phyloP scores from a whole-genome alignment of 2,888 invertebrate species.

The Drosophila cognata region DNA sequence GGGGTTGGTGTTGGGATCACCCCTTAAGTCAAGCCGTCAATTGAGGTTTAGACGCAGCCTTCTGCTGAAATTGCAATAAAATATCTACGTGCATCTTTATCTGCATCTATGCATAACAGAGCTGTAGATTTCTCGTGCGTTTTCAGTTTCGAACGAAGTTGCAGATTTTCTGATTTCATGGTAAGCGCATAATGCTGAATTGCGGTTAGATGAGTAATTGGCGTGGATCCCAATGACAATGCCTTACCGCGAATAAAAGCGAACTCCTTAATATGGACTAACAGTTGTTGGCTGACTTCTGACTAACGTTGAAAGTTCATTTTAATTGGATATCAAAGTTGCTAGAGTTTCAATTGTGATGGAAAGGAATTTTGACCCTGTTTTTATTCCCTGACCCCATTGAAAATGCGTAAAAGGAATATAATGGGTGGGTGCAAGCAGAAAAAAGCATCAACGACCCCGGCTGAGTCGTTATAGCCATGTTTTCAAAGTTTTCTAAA shows the following conservation, averaged over 20 bases:
- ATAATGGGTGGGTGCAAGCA: background rate
- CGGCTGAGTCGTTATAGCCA: background rate
- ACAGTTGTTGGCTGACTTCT: background rate
- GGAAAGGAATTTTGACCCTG: background rate
- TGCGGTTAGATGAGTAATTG: slow-evolving; percentile 50
- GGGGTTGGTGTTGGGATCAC: background rate
- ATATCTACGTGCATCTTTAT: slow-evolving; percentile 42
- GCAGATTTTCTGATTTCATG: slow-evolving; percentile 37
- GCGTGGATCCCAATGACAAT: slow-evolving; percentile 20
- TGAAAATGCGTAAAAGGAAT: background rate
- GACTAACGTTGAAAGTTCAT: background rate
- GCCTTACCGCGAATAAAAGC: slow-evolving; percentile 4
- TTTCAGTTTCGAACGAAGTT: slow-evolving; percentile 20
- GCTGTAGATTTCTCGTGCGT: slow-evolving; percentile 29
- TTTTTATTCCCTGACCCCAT: background rate
- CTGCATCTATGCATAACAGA: slow-evolving; percentile 24
- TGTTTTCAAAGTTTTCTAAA: too few species aligned
- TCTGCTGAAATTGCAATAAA: slow-evolving; percentile 71
- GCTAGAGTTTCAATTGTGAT: background rate
- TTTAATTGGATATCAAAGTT: background rate
- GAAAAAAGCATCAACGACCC: background rate
- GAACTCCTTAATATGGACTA: background rate
- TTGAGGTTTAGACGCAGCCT: slow-evolving; percentile 19
- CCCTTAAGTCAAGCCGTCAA: slow-evolving; percentile 30
- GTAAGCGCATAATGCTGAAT: slow-evolving; percentile 40